Conservation (phyloP, 1,140 invertebrate species). For the Ptiloglossa arizonensis region DNA sequence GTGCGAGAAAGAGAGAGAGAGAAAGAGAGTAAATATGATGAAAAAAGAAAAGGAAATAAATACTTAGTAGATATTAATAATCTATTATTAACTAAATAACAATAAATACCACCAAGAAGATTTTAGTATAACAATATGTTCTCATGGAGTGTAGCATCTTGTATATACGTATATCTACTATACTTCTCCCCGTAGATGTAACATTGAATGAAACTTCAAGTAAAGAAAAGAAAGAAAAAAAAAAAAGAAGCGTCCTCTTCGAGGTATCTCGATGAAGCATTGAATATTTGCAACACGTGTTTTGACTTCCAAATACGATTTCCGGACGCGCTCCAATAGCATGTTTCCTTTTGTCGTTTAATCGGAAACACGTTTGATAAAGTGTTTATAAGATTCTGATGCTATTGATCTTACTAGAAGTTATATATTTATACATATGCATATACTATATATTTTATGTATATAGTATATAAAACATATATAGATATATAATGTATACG, state of each 20-base stretch:
- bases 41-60: conserved; percentile 45
- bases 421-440: conserved; percentile 60
- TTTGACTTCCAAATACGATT: conserved; percentile 41
- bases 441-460: conserved; percentile 34
- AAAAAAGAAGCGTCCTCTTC: conserved; percentile 55
- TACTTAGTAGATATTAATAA: conserved; percentile 72
- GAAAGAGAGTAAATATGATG: conserved; percentile 46
- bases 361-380: conserved; percentile 25
- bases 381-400: conserved; percentile 27
- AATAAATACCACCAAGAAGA: conserved; percentile 75
- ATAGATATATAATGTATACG: conserved; percentile 60
- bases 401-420: conserved; percentile 57
- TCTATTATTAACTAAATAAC: conserved; percentile 69
- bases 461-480: conserved; percentile 38
- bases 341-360: conserved; percentile 4
- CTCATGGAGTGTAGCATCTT: conserved; percentile 81
- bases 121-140: conserved; percentile 80
- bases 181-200: conserved; percentile 79
- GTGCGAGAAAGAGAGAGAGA: conserved; percentile 41
- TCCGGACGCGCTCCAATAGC: neutral
- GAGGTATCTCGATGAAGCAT: conserved; percentile 65
- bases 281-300: conserved; percentile 61
- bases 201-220: conserved; percentile 69
- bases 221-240: conserved; percentile 24
- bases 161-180: conserved; percentile 80